A percentile compares a stretch with the other conserved stretches of the same genome.
Evolutionary conservation across 2,888 invertebrate genomes (phyloP).

Genomic region (Sipha maydis): DNA sequence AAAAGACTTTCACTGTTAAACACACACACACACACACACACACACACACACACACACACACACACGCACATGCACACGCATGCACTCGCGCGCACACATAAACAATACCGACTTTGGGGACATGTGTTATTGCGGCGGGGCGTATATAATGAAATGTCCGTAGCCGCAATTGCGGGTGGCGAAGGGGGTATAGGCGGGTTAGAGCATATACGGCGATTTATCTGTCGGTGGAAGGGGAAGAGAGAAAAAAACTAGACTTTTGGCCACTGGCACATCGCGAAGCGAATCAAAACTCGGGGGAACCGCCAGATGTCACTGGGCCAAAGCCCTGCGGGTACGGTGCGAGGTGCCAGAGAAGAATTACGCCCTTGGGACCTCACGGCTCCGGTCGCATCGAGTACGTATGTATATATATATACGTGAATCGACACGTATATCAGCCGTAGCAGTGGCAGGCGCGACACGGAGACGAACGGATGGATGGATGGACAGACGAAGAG

Average conservation of each 20-base stretch:
- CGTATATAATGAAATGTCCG: slow-evolving; percentile 54
- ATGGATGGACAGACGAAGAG: background rate
- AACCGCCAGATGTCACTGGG: slow-evolving; percentile 60
- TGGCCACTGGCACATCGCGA: slow-evolving; percentile 39
- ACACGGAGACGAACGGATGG: background rate
- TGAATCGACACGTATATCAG: background rate
- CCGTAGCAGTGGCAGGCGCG: background rate
- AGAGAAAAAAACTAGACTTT: slow-evolving; percentile 35
- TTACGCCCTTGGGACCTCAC: slow-evolving; percentile 57
- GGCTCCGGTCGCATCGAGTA: background rate
- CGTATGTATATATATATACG: background rate
- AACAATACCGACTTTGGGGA: slow-evolving; percentile 40
- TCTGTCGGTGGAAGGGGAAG: background rate
- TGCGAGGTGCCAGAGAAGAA: slow-evolving; percentile 59
- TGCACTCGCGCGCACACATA: too few relatives aligned
- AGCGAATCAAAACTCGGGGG: slow-evolving; percentile 59
- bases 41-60: too few relatives aligned
- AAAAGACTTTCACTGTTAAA: background rate
- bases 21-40: background rate
- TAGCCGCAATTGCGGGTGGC: slow-evolving; percentile 37
- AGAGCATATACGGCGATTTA: slow-evolving; percentile 27
- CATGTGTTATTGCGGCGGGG: slow-evolving; percentile 54
- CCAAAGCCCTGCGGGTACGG: slow-evolving; percentile 57
- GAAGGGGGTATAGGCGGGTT: background rate
- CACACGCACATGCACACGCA: too few relatives aligned